A percentile compares a stretch with the other conserved stretches of the same genome.
Conservation (phyloP, 2,888 invertebrate genomes). For the Cryptocephalus primarius region DNA sequence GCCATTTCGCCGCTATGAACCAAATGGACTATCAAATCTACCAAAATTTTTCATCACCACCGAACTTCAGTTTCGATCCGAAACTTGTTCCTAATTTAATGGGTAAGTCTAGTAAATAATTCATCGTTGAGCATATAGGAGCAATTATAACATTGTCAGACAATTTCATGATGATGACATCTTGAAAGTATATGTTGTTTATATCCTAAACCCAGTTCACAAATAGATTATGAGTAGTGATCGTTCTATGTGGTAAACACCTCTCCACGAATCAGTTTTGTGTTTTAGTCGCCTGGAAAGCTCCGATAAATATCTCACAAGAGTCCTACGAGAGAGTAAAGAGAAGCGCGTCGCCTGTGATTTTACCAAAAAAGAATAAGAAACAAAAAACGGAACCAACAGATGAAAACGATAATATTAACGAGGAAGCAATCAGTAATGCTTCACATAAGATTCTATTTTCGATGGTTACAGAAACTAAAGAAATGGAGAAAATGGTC, state of each 20-base stretch:
- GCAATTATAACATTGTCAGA: neutral
- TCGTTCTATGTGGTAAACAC: no score
- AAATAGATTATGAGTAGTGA: no score
- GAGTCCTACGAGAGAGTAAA: constrained; percentile 80
- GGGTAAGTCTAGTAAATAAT: constrained; percentile 49
- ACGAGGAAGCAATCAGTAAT: constrained; percentile 27
- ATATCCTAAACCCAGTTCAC: no score
- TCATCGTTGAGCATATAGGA: neutral
- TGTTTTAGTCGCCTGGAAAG: constrained; percentile 78
- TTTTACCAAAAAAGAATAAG: constrained; percentile 45
- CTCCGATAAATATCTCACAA: constrained; percentile 80
- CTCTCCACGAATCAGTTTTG: no score
- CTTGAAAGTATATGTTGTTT: no score
- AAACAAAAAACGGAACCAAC: constrained; percentile 38
- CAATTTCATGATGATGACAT: no score
- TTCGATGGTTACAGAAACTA: constrained; percentile 36
- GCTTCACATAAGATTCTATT: constrained; percentile 44
- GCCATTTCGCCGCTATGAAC: constrained; percentile 71
- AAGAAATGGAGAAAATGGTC: constrained; percentile 38
- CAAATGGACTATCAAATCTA: constrained; percentile 77
- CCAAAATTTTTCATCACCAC: constrained; percentile 70
- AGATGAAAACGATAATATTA: constrained; percentile 27
- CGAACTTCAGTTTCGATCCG: constrained; percentile 74
- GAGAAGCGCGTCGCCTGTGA: constrained; percentile 48
- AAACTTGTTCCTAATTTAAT: constrained; percentile 77